Conservation (phyloP, 2,888 invertebrate species). For the Lasioglossum malachurum region DNA sequence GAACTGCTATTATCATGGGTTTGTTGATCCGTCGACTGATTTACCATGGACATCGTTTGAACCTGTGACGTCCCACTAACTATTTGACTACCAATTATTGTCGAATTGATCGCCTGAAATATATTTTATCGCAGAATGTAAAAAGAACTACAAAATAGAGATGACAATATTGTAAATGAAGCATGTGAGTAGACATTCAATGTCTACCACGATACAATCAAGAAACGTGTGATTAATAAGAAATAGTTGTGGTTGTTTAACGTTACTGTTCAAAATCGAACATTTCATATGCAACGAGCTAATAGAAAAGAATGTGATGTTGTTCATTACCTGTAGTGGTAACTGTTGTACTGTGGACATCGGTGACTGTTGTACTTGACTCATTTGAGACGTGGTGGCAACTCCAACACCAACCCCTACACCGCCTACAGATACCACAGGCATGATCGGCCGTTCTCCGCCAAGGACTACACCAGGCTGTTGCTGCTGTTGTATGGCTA, state of each 20-base stretch:
- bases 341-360: constrained; percentile 78
- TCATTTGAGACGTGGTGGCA: constrained; percentile 81
- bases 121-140: not conserved
- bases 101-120: constrained; percentile 77
- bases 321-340: constrained; percentile 73
- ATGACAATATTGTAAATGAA: no score
- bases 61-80: constrained; percentile 78
- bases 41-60: constrained; percentile 79
- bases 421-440: constrained; percentile 88
- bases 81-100: constrained; percentile 81
- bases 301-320: not conserved
- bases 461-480: constrained; percentile 81
- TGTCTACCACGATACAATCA: no score
- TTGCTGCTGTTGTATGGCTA: constrained; percentile 85
- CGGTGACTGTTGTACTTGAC: constrained; percentile 77
- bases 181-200: no score
- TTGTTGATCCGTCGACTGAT: constrained; percentile 73
- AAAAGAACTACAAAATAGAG: no score
- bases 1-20: constrained; percentile 69
- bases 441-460: constrained; percentile 87
- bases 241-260: no score
- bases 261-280: no score
- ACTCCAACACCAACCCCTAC: constrained; percentile 81
- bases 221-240: no score
- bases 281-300: no score